Percentiles rank a stretch among this genome's conserved stretches.
These are phyloP conservation scores for Mylabris phalerata DNA, from an alignment of 1,140 invertebrate species.

Conservation along the genomic window DNA sequence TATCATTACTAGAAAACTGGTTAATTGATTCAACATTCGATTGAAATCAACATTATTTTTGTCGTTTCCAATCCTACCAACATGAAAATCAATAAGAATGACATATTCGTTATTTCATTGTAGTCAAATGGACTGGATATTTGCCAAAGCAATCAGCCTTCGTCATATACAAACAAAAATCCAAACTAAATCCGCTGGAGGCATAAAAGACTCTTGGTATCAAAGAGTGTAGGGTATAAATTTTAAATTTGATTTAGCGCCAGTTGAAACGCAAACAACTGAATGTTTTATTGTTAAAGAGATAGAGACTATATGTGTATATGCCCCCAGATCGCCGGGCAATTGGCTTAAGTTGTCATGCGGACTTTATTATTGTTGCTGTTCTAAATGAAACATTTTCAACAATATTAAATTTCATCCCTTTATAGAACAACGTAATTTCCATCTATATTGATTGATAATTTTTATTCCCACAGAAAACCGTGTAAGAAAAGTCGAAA, in stretches of 20 bases:
- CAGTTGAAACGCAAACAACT: slow-evolving; percentile 35
- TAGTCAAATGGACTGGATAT: slow-evolving; percentile 31
- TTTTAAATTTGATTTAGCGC: slow-evolving; percentile 38
- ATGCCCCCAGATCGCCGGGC: slow-evolving; percentile 27
- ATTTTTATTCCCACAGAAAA: too few relatives aligned
- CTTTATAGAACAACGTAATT: too few relatives aligned
- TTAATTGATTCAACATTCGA: too few relatives aligned
- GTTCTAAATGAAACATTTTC: not conserved
- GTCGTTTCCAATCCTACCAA: too few relatives aligned
- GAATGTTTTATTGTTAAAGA: slow-evolving; percentile 29
- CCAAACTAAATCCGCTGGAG: slow-evolving; percentile 30
- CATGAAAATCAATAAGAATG: not conserved
- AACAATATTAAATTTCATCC: slow-evolving; percentile 10
- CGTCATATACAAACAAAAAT: slow-evolving; percentile 31
- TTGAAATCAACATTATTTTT: too few relatives aligned
- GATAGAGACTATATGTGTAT: slow-evolving; percentile 6
- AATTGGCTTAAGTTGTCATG: slow-evolving; percentile 37
- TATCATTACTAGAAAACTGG: too few relatives aligned
- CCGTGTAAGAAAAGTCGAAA: too few relatives aligned
- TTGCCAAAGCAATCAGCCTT: slow-evolving; percentile 36
- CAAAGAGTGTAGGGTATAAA: slow-evolving; percentile 37
- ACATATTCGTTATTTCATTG: slow-evolving; percentile 2
- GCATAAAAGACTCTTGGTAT: slow-evolving; percentile 35
- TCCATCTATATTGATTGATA: too few relatives aligned
- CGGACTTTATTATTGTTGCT: too few relatives aligned